Percentiles rank a stretch among this genome's conserved stretches.
phyloP scores from a whole-genome alignment of 2,888 invertebrate genomes.

The Himalopsyche japonica region DNA sequence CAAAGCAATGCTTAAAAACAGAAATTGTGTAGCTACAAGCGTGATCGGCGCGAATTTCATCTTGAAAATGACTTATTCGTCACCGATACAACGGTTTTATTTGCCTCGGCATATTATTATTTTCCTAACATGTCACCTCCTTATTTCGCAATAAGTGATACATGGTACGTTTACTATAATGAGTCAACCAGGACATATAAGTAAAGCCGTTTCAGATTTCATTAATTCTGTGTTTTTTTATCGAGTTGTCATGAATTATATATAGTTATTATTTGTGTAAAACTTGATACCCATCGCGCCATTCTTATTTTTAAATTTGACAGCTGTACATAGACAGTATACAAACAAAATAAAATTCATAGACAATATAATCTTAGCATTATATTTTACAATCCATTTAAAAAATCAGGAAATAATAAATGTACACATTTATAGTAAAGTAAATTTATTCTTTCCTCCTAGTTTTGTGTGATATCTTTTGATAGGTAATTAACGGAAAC shows the following conservation, averaged over 20 bases:
- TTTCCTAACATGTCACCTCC: background rate
- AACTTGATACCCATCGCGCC: background rate
- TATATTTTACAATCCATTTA: too few species aligned
- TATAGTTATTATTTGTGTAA: background rate
- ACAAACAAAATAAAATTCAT: background rate
- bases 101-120: background rate
- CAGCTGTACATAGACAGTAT: background rate
- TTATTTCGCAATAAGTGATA: background rate
- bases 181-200: background rate
- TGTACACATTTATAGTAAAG: too few species aligned
- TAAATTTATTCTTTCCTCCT: too few species aligned
- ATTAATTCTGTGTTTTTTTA: background rate
- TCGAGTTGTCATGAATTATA: background rate
- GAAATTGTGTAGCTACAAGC: background rate
- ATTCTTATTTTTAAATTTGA: background rate
- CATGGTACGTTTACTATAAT: background rate
- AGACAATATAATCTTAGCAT: background rate
- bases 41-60: background rate
- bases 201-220: background rate
- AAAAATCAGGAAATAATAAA: too few species aligned
- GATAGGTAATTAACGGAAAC: too few species aligned
- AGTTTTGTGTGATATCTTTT: too few species aligned
- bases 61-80: background rate
- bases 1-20: background rate
- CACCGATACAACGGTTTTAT: background rate